These are phyloP conservation scores for Odobenus rosmarus DNA, from an alignment of 2,113 vertebrate genomes.

Conservation along the genomic window DNA sequence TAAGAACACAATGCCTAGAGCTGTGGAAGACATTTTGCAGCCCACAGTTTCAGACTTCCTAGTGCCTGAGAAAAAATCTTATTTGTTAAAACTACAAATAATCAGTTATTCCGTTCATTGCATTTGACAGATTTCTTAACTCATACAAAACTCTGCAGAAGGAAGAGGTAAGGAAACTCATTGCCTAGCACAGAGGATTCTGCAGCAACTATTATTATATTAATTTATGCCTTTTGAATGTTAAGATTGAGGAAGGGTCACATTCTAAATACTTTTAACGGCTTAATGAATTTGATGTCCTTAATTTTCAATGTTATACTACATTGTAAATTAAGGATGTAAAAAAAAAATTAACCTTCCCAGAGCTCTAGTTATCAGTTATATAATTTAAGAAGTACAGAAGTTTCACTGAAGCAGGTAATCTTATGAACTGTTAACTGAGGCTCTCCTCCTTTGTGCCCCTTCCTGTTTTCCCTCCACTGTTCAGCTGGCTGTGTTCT, in stretches of 20 bases:
- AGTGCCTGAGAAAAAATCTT: background rate
- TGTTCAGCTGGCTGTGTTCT: too few species aligned
- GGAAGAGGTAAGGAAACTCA: background rate
- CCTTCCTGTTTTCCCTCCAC: background rate
- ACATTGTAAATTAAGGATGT: background rate
- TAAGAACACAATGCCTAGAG: background rate
- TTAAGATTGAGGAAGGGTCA: background rate
- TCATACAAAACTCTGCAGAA: background rate
- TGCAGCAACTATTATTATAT: background rate
- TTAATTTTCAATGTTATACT: background rate
- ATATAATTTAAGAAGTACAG: background rate
- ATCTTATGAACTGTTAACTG: background rate
- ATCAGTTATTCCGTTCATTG: background rate
- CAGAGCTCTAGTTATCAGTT: background rate
- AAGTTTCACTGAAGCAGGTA: background rate
- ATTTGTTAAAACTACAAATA: background rate
- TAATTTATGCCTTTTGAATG: background rate
- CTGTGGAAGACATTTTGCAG: background rate
- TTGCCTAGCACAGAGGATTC: background rate
- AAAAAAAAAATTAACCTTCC: background rate
- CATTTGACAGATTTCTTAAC: background rate
- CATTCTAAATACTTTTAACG: background rate
- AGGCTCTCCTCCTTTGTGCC: background rate
- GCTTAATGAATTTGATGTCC: background rate
- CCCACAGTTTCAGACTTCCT: background rate